Conservation (phyloP, 2,113 vertebrate species). For the Cyprinodon variegatus region DNA sequence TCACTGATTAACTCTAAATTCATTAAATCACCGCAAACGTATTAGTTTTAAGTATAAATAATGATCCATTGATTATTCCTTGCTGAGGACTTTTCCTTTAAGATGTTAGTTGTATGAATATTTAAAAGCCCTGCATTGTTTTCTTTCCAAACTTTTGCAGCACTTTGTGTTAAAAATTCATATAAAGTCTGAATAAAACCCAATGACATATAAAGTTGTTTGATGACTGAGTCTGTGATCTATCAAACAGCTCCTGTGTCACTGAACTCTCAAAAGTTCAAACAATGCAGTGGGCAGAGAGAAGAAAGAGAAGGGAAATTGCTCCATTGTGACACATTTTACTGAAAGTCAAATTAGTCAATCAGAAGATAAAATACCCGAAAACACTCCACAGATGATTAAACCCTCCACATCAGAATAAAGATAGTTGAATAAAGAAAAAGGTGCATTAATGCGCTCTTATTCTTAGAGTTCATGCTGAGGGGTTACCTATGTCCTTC, state of each 20-base stretch:
- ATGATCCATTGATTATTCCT: no score
- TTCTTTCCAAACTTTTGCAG: neutral
- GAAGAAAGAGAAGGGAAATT: neutral
- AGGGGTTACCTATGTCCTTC: conserved; percentile 58
- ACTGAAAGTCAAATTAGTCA: conserved; percentile 28
- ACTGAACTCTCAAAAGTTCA: neutral
- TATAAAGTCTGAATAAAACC: neutral
- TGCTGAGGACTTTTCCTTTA: neutral
- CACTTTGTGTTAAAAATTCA: neutral
- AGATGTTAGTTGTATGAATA: neutral
- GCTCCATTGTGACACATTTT: conserved; percentile 3
- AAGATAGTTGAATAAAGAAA: neutral
- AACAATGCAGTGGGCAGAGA: neutral
- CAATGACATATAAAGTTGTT: neutral
- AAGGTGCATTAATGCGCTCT: neutral
- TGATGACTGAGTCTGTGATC: neutral
- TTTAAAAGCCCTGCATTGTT: neutral
- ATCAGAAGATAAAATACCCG: neutral
- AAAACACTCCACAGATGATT: conserved; percentile 7
- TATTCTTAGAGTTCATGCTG: neutral
- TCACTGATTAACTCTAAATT: no score
- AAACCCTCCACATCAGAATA: neutral
- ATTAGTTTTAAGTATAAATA: no score
- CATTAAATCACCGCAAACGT: no score
- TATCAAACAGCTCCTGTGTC: neutral